Percentiles rank a stretch among this genome's conserved stretches.
These are phyloP conservation scores for Diabrotica undecimpunctata DNA, from an alignment of 1,140 invertebrate species.

Conservation along the genomic window DNA sequence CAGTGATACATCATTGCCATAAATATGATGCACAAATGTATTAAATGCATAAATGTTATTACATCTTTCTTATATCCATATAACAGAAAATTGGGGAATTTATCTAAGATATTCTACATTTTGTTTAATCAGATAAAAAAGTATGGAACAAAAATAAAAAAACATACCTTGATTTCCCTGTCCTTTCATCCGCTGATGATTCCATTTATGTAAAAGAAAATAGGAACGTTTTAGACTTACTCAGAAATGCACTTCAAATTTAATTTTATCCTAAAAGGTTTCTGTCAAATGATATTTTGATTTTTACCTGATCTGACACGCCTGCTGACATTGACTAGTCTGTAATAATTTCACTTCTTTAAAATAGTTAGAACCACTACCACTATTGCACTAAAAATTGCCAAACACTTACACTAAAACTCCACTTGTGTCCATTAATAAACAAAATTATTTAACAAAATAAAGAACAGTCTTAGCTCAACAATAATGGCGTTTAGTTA, in stretches of 20 bases:
- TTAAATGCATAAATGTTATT: no score
- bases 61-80: no score
- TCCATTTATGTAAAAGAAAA: conserved; percentile 50
- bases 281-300: conserved; percentile 43
- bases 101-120: no score
- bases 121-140: not conserved
- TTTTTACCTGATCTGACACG: conserved; percentile 65
- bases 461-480: conserved; percentile 17
- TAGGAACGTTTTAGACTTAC: conserved; percentile 39
- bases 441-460: conserved; percentile 21
- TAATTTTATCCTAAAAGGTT: conserved; percentile 16
- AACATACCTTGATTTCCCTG: conserved; percentile 76
- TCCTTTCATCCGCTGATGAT: conserved; percentile 82
- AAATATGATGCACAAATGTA: no score
- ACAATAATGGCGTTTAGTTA: conserved; percentile 23
- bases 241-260: conserved; percentile 25
- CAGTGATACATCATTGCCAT: no score
- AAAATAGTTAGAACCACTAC: conserved; percentile 29
- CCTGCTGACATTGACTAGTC: conserved; percentile 64
- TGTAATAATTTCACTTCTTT: conserved; percentile 39
- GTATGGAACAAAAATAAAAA: conserved; percentile 15
- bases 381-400: conserved; percentile 25
- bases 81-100: no score
- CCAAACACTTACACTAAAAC: conserved; percentile 16
- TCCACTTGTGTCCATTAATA: conserved; percentile 10